Evolutionary conservation across 2,797 vertebrate species (phyloP), one percentile per base, ranked within the genome.

Genomic region (Myotis vivesi): DNA sequence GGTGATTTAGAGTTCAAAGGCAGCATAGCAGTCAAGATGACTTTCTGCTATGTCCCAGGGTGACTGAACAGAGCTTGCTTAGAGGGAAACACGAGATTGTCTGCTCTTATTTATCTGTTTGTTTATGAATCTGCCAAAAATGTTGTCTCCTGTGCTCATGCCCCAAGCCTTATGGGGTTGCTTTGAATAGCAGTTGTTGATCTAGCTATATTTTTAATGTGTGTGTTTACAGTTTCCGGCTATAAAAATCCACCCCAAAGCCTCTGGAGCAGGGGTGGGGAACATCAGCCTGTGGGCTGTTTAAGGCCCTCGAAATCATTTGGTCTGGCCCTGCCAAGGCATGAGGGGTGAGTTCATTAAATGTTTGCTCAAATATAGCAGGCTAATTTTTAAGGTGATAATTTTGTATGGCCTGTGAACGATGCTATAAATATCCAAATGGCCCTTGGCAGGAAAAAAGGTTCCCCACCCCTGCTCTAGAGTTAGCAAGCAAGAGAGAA

Each of bases 211-310:
- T 57, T 76, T 55, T 69, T 38, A 69, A 49, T 71, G 41, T 49
- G 23, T 68, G 22, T 71, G 8, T 73, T 84, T 79, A 75, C 6
- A 46, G 22, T 77, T 10, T 55, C 28, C 51, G 25, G 46, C 59
- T 57, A 20, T 55, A 68, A 72, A 82, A 89, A 2, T 30, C 28
- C 33, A 79, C 36, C 33, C 72, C n/a, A 36, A 89, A 16, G 5
- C 5, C 16, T 41, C 68, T 11, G 69, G 20, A 51, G 30, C 28
- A 62, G 59, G 12, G 59, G 25, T 62, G 59, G 59, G 59, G 5
- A 62, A 62, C 1, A 0, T 62, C 28, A 0, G 5, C 25, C 59
- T 1, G 1, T 30, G 25, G 28, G 59, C 59, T 62, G 28, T 30
- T 3, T 6, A 62, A 30, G 59, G 59, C 59, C 59, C 59, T 30